Conservation (phyloP, 2,888 invertebrate species). For the Sericinus montela region DNA sequence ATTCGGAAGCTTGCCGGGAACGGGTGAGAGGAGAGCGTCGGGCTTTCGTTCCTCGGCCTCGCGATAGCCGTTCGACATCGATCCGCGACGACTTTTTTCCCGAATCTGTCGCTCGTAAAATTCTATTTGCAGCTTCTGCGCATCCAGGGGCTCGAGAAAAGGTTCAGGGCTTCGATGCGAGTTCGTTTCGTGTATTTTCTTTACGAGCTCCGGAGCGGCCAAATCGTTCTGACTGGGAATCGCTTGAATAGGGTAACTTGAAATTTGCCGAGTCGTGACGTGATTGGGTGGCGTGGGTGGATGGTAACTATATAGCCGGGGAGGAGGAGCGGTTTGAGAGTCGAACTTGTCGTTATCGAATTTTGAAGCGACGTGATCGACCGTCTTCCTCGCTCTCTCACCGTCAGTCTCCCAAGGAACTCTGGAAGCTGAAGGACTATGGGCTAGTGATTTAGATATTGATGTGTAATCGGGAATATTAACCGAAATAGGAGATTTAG, state of each 20-base stretch:
- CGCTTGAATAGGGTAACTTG: conserved; percentile 48
- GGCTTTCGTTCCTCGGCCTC: conserved; percentile 28
- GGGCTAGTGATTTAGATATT: conserved; percentile 32
- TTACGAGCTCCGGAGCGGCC: conserved; percentile 67
- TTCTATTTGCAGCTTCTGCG: conserved; percentile 67
- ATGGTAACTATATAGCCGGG: conserved; percentile 33
- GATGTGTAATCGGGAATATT: conserved; percentile 34
- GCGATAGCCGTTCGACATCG: conserved; percentile 36
- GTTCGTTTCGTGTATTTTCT: conserved; percentile 32
- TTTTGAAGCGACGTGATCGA: conserved; percentile 74
- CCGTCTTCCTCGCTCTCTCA: conserved; percentile 63
- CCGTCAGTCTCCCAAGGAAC: conserved; percentile 66
- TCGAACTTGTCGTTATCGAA: conserved; percentile 62
- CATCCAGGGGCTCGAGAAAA: conserved; percentile 49
- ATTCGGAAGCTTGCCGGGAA: conserved; percentile 34
- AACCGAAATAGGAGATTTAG: conserved; percentile 47
- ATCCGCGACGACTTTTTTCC: conserved; percentile 51
- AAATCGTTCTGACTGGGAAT: conserved; percentile 62
- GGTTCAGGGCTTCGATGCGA: conserved; percentile 17
- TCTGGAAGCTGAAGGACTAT: conserved; percentile 35
- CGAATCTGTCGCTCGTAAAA: conserved; percentile 73
- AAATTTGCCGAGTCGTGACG: conserved; percentile 34
- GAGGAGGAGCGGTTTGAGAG: conserved; percentile 21
- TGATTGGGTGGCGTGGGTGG: conserved; percentile 32
- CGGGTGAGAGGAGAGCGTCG: conserved; percentile 28